A percentile compares a stretch with the other conserved stretches of the same genome.
Conservation (phyloP, 2,113 vertebrate species). For the Bos taurus region DNA sequence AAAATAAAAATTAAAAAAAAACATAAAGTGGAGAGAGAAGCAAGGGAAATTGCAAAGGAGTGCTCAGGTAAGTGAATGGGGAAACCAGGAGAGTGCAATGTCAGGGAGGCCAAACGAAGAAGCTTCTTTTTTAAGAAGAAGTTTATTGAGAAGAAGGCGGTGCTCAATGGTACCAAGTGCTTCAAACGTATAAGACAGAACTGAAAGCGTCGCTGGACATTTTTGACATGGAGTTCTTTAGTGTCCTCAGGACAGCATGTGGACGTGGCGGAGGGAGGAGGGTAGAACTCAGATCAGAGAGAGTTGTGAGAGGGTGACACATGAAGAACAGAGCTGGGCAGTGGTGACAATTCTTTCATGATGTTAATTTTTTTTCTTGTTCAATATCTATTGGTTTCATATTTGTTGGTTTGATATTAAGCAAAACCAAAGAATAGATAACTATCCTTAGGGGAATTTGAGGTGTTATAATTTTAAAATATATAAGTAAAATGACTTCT, state of each 20-base stretch:
- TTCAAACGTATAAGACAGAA: not conserved
- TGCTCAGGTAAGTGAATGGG: not conserved
- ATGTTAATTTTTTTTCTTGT: not conserved
- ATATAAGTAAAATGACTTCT: not conserved
- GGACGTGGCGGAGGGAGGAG: not conserved
- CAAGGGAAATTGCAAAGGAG: not conserved
- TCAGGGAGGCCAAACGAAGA: not conserved
- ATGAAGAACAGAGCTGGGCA: not conserved
- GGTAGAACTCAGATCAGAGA: not conserved
- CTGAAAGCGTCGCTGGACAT: not conserved
- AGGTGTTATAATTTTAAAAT: not conserved
- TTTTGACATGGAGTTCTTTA: not conserved
- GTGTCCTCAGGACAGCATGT: not conserved
- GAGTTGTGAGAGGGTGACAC: not conserved
- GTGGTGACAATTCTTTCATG: not conserved
- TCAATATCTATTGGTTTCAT: not conserved
- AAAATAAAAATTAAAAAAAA: not conserved
- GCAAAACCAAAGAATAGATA: not conserved
- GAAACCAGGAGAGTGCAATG: not conserved
- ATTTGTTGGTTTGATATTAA: not conserved
- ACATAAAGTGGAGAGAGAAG: not conserved
- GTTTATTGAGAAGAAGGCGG: not conserved
- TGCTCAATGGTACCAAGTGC: not conserved
- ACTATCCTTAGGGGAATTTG: not conserved
- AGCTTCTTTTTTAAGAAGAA: not conserved